These are phyloP conservation scores for Drosophila nr. perissopoda DNA, from an alignment of 2,888 invertebrate genomes.

Conservation along the genomic window DNA sequence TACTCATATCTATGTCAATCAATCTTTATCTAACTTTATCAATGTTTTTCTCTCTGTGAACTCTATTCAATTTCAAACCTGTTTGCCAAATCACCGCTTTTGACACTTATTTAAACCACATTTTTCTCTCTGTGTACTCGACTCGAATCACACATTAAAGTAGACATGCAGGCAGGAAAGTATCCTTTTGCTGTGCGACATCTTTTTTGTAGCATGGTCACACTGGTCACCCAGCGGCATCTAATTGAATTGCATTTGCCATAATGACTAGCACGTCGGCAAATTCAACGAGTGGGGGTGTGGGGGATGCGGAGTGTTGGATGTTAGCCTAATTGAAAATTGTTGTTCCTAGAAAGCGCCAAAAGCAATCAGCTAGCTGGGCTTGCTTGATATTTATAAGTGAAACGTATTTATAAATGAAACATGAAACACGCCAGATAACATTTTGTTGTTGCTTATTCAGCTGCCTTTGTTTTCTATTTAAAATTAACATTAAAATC, in stretches of 20 bases:
- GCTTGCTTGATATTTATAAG: slow-evolving; percentile 4
- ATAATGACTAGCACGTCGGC: slow-evolving; percentile 49
- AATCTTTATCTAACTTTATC: too few species aligned
- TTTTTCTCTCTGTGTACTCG: neutral
- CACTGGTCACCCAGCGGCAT: slow-evolving; percentile 29
- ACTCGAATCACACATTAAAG: neutral
- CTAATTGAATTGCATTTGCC: slow-evolving; percentile 73
- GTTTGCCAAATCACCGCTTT: neutral
- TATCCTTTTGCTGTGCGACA: neutral
- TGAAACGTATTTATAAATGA: slow-evolving; percentile 6
- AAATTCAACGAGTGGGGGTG: neutral
- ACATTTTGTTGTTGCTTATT: neutral
- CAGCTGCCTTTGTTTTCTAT: neutral
- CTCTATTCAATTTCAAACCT: neutral
- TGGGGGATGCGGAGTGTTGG: neutral
- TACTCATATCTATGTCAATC: too few species aligned
- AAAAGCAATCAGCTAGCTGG: slow-evolving; percentile 30
- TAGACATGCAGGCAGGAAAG: neutral
- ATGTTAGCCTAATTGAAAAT: slow-evolving; percentile 65
- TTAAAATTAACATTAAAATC: neutral
- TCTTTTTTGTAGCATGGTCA: neutral
- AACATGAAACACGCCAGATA: slow-evolving; percentile 14
- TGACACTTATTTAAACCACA: neutral
- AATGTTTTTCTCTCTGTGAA: neutral
- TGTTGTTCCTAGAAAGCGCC: slow-evolving; percentile 34